A percentile compares a stretch with the other conserved stretches of the same genome.
These are phyloP conservation scores for Tachycineta bicolor DNA, from an alignment of 2,113 vertebrate genomes.

Conservation along the genomic window DNA sequence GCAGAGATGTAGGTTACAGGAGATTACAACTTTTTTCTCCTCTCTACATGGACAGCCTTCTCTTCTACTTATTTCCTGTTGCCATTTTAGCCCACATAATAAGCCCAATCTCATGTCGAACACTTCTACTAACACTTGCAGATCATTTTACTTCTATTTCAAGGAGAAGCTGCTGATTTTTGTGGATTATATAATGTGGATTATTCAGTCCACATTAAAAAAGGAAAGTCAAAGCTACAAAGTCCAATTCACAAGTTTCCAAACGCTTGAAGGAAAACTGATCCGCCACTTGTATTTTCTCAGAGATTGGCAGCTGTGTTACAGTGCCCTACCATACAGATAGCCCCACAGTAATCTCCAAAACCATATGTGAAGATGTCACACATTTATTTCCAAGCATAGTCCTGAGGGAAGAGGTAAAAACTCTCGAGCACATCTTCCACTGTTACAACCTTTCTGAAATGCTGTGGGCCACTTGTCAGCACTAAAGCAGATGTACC, in stretches of 20 bases:
- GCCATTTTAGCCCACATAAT: neutral
- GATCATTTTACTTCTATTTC: neutral
- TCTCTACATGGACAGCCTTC: neutral
- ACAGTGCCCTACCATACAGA: neutral
- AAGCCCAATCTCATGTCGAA: neutral
- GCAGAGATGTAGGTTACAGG: neutral
- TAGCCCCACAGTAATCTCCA: accelerated
- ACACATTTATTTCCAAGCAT: neutral
- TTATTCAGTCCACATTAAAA: neutral
- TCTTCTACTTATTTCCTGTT: neutral
- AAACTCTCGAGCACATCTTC: neutral
- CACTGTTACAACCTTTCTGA: neutral
- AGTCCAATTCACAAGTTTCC: neutral
- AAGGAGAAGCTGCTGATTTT: neutral
- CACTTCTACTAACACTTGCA: neutral
- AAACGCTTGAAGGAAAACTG: neutral
- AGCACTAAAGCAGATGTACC: neutral
- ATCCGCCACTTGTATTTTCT: neutral
- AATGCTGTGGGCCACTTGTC: neutral
- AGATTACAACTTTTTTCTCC: neutral
- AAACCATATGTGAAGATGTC: neutral
- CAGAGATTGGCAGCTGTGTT: neutral
- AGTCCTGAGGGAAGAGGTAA: neutral
- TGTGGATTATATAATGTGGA: too few species aligned
- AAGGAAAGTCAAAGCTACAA: neutral